Base-by-base conservation (phyloP, 1,140 invertebrate genomes). In the Drosophila lini region DNA sequence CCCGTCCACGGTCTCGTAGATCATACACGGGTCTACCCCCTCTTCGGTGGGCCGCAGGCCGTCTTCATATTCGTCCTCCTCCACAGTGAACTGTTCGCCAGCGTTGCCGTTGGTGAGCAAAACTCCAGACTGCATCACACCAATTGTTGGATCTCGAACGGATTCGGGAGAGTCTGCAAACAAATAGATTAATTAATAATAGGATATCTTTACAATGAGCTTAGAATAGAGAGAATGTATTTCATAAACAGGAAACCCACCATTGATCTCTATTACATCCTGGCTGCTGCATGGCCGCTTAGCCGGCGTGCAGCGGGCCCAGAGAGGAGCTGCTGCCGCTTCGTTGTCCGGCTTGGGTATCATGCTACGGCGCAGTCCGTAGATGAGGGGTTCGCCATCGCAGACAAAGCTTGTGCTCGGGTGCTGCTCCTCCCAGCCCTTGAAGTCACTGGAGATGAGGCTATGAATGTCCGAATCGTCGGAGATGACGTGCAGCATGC, bases 391-490 rank as follows among this genome's bases (percentile, higher is more conserved):
- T 9, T 36, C 60, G 3, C n/a, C 22, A 15, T 41, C 25, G 19
- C 9, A 10, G 4, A 59, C 56, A n/a, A 9, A 19, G 9, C 61
- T 57, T 5, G 45, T 45, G 13, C 13, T 41, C 10, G 16, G 15
- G 2, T 45, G 16, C n/a, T 44, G 19, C 22, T 81, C 70, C 9
- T 64, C 38, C 41, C 86, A 90, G 3, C 85, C 84, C 11, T 57
- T 81, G 7, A 88, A 90, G 8, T 34, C 61, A 5, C 31, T 81
- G 1, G 85, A 74, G n/a, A 88, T 64, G 36, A 90, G 56, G 50
- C 84, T 88, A 8, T 47, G 62, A 42, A 84, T 81, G 4, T 89
- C 84, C 19, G 67, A 63, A 41, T 90, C 67, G 41, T 84, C 70
- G 8, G 84, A 85, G 11, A 89, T 89, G 3, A 76, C 47, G 8